These are phyloP conservation scores for Drosophila anceps DNA, from an alignment of 2,888 invertebrate species.

Conservation along the genomic window DNA sequence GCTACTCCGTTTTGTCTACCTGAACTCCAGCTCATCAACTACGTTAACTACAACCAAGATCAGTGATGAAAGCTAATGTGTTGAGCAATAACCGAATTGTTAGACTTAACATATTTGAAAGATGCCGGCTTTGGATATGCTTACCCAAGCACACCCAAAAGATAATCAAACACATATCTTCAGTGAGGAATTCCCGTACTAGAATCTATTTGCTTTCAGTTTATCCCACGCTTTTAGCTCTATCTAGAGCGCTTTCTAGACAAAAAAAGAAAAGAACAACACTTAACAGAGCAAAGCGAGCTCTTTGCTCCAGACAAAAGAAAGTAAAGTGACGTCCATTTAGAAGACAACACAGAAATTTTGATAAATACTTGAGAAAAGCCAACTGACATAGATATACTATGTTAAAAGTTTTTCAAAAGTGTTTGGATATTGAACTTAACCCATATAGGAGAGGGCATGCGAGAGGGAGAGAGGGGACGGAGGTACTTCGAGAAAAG, in stretches of 20 bases:
- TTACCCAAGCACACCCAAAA: not conserved
- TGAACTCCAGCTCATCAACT: not conserved
- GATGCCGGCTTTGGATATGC: not conserved
- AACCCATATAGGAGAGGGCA: conserved; percentile 53
- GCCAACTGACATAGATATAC: conserved; percentile 59
- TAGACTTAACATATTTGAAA: not conserved
- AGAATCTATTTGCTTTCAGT: not conserved
- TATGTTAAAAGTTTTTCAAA: conserved; percentile 44
- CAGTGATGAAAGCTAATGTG: not conserved
- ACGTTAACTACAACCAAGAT: not conserved
- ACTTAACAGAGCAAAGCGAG: conserved; percentile 37
- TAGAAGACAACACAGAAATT: conserved; percentile 56
- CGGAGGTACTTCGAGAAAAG: conserved; percentile 11
- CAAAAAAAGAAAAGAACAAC: conserved; percentile 1
- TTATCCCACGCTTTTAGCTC: conserved; percentile 42
- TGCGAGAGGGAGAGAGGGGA: not conserved
- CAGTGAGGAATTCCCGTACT: not conserved
- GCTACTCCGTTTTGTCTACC: not conserved
- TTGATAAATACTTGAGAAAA: conserved; percentile 52
- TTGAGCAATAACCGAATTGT: not conserved
- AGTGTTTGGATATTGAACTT: conserved; percentile 74
- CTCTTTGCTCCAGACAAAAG: conserved; percentile 61
- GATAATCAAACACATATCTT: not conserved
- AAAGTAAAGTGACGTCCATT: conserved; percentile 71
- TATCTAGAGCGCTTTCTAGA: conserved; percentile 34